Conservation (phyloP, 2,797 vertebrate species). For the Yasuhikotakia modesta region DNA sequence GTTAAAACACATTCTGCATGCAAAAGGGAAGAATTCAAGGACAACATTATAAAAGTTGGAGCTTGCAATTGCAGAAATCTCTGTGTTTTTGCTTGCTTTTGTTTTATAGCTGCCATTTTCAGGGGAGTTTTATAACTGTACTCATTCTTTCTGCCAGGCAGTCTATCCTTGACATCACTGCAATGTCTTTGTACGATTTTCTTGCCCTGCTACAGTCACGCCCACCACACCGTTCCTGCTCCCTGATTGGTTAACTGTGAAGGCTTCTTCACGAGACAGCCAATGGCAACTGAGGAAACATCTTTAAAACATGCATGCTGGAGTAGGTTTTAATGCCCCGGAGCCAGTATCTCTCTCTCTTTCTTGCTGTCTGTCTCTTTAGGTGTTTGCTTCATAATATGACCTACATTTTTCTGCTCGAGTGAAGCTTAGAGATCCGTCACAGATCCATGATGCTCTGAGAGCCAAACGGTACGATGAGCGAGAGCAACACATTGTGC, state of each 20-base stretch:
- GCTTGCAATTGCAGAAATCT: not conserved
- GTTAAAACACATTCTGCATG: not conserved
- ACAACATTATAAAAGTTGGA: not conserved
- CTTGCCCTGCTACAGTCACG: constrained; percentile 50
- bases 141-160: constrained; percentile 28
- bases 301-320: constrained; percentile 45
- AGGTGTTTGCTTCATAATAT: constrained; percentile 63
- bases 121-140: not conserved
- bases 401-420: constrained; percentile 69
- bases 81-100: not conserved
- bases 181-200: constrained; percentile 46
- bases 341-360: constrained; percentile 34
- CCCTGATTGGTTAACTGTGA: constrained; percentile 32
- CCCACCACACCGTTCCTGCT: constrained; percentile 43
- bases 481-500: constrained; percentile 48
- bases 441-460: constrained; percentile 55
- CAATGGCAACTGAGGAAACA: constrained; percentile 44
- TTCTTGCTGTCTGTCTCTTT: constrained; percentile 44
- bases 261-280: constrained; percentile 18
- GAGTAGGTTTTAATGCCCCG: constrained; percentile 50
- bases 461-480: constrained; percentile 57
- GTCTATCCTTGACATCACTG: constrained; percentile 49
- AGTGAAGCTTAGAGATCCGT: constrained; percentile 64
- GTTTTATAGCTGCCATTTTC: constrained; percentile 8
- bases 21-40: constrained; percentile 3